Percentiles rank a stretch among this genome's conserved stretches.
Evolutionary conservation across 1,140 invertebrate genomes (phyloP).

Genomic region (Ips nitidus): DNA sequence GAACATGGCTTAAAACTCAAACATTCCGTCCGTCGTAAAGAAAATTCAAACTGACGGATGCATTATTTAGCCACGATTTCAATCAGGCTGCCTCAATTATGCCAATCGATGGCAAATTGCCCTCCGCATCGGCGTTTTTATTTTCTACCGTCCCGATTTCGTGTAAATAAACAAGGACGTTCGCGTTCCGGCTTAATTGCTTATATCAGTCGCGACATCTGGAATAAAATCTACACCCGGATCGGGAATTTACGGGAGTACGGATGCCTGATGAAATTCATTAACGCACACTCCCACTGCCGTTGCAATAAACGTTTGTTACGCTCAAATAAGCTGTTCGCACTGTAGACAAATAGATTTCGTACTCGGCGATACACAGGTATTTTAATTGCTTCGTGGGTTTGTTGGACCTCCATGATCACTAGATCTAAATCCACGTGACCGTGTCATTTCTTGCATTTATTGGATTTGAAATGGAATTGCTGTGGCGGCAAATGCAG

Average conservation of each 20-base stretch:
- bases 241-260: background rate
- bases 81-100: conserved; percentile 43
- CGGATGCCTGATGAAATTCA: conserved; percentile 10
- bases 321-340: conserved; percentile 14
- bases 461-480: too few species aligned
- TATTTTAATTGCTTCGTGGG: conserved; percentile 29
- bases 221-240: background rate
- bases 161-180: background rate
- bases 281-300: conserved; percentile 4
- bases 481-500: too few species aligned
- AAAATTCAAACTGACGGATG: conserved; percentile 30
- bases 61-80: conserved; percentile 43
- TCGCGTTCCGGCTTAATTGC: background rate
- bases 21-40: conserved; percentile 21
- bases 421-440: too few species aligned
- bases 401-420: too few species aligned
- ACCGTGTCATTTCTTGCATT: too few species aligned
- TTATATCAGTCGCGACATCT: background rate
- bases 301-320: conserved; percentile 15
- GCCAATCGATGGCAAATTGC: conserved; percentile 42
- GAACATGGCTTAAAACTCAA: conserved; percentile 3
- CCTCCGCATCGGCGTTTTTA: conserved; percentile 11
- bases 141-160: conserved; percentile 3
- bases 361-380: conserved; percentile 27
- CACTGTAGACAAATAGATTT: conserved; percentile 3